These are phyloP conservation scores for Hyperoplus lanceolatus DNA, from an alignment of 2,797 vertebrate genomes.

Conservation along the genomic window DNA sequence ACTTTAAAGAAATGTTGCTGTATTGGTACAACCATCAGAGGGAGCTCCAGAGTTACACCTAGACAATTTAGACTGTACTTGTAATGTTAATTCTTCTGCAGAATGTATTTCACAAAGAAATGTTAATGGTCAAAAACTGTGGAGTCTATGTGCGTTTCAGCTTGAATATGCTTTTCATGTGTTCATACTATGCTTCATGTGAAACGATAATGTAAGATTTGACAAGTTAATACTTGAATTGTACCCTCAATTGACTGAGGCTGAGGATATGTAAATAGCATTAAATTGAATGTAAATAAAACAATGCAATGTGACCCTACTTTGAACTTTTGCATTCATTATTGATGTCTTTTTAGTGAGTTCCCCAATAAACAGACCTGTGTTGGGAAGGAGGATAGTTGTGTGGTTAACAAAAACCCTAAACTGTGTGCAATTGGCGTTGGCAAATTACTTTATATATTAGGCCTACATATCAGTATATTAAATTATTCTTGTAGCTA, in stretches of 20 bases:
- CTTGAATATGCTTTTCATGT: conserved; percentile 46
- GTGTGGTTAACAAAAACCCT: not conserved
- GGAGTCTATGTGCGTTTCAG: conserved; percentile 29
- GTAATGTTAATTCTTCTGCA: conserved; percentile 30
- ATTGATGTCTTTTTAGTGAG: too few species aligned
- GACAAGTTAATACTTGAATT: conserved; percentile 72
- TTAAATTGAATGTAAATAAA: conserved; percentile 72
- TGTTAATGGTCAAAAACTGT: conserved; percentile 48
- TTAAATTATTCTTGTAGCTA: not conserved
- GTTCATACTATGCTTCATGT: conserved; percentile 44
- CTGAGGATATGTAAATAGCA: conserved; percentile 65
- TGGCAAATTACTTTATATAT: not conserved
- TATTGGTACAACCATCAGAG: conserved; percentile 18
- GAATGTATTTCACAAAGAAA: conserved; percentile 67
- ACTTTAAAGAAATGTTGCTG: conserved; percentile 17
- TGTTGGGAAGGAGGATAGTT: not conserved
- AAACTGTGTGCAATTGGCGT: not conserved
- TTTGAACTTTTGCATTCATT: not conserved
- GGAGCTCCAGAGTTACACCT: conserved; percentile 26
- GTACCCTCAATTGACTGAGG: conserved; percentile 71
- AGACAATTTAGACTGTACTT: conserved; percentile 17
- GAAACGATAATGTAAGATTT: conserved; percentile 53
- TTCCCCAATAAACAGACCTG: not conserved
- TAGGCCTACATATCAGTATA: not conserved
- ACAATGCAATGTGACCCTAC: conserved; percentile 51